Conservation (phyloP, 2,888 invertebrate species). For the Malachius bipustulatus region DNA sequence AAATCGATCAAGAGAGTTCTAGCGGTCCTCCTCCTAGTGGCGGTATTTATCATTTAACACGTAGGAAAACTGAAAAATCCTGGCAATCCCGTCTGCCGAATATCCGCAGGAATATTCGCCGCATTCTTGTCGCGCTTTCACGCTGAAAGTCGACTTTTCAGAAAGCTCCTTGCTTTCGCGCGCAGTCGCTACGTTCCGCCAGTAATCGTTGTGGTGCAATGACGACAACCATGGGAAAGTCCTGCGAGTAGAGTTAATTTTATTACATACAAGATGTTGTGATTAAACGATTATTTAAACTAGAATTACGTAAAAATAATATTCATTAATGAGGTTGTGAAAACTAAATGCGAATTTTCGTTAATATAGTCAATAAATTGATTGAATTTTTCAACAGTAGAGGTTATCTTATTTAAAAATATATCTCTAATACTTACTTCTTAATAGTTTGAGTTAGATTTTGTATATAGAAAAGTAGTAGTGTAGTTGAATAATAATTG, state of each 20-base stretch:
- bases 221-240: constrained; percentile 25
- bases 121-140: no score
- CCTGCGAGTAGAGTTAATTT: constrained; percentile 19
- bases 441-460: no score
- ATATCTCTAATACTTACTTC: no score
- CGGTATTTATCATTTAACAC: no score
- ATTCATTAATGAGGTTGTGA: constrained; percentile 1
- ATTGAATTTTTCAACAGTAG: neutral
- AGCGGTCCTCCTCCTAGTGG: no score
- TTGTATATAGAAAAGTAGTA: neutral
- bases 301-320: neutral
- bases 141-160: no score
- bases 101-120: no score
- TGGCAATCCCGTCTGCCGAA: no score
- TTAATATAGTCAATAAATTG: neutral
- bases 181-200: constrained; percentile 17
- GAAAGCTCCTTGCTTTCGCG: constrained; percentile 16
- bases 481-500: no score
- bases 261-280: constrained; percentile 21
- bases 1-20: no score
- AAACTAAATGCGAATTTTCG: neutral
- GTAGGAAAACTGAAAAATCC: no score
- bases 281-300: constrained; percentile 13
- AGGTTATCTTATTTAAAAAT: constrained; percentile 1
- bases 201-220: constrained; percentile 25